Evolutionary conservation across 2,113 vertebrate genomes (phyloP).

Genomic region (Felis catus): F.catus_Fca126_mat1.0 CM031412.1:148637001-148637500

Average conservation of each 20-base stretch:
- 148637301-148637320: not conserved
- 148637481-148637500: not conserved
- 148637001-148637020: not conserved
- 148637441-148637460: not conserved
- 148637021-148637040: not conserved
- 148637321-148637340: not conserved
- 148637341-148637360: not conserved
- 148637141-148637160: not conserved
- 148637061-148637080: not conserved
- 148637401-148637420: not conserved
- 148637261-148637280: not conserved
- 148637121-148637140: not conserved
- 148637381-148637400: not conserved
- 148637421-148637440: not conserved
- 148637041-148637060: not conserved
- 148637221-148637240: not conserved
- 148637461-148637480: not conserved
- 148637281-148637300: not conserved
- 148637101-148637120: not conserved
- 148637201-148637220: not conserved
- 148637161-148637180: not conserved
- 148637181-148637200: not conserved
- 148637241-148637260: not conserved
- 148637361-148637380: not conserved
- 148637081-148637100: not conserved